Evolutionary conservation across 2,113 vertebrate genomes (phyloP).

Genomic region (Hystrix brachyura): DNA sequence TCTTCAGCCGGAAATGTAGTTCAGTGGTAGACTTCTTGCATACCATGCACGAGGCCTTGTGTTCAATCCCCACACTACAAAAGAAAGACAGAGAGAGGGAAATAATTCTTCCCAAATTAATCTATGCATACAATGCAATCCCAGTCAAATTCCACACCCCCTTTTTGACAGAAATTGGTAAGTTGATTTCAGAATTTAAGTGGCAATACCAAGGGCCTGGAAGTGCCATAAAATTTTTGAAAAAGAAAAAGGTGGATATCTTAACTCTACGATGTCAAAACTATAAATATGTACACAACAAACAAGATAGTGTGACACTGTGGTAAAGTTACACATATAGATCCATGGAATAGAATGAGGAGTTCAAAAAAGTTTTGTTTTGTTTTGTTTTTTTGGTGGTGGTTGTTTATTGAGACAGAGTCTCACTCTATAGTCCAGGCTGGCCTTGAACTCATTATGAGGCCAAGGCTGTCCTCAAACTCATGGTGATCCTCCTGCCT

Average conservation of each 20-base stretch:
- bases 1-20: not conserved
- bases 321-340: not conserved
- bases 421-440: not conserved
- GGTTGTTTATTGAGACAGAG: too few relatives aligned
- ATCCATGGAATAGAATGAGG: not conserved
- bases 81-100: not conserved
- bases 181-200: constrained; percentile 19
- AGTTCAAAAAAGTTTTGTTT: not conserved
- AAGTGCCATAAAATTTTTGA: not conserved
- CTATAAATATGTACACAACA: not conserved
- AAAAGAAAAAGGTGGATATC: not conserved
- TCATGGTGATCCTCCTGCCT: not conserved
- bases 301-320: not conserved
- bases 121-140: not conserved
- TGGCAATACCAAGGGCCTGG: not conserved
- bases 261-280: not conserved
- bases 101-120: not conserved
- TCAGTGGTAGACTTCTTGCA: not conserved
- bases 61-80: not conserved
- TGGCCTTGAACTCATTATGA: not conserved
- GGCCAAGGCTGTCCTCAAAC: not conserved
- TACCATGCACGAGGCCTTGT: not conserved
- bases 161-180: not conserved
- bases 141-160: not conserved
- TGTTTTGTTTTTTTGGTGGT: not conserved